A percentile compares a stretch with the other conserved stretches of the same genome.
Conservation (phyloP, 2,113 vertebrate genomes). For the Podocnemis expansa region DNA sequence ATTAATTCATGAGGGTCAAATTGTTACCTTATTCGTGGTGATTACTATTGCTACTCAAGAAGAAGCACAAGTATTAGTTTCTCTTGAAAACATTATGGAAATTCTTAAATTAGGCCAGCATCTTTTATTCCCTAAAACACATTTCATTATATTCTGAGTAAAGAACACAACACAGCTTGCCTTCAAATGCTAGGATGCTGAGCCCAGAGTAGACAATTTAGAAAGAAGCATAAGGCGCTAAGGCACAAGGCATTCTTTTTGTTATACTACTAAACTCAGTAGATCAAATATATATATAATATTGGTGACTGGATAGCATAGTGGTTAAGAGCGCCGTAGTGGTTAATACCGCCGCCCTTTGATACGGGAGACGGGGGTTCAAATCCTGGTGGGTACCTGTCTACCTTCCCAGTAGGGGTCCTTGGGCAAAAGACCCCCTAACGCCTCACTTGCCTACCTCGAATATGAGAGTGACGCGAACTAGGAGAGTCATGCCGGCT, state of each 20-base stretch:
- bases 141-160: neutral
- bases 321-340: no score
- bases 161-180: neutral
- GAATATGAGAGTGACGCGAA: no score
- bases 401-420: no score
- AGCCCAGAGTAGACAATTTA: neutral
- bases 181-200: neutral
- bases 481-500: no score
- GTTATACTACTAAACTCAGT: neutral
- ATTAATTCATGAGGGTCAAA: neutral
- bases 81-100: neutral
- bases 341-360: no score
- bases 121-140: neutral
- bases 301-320: no score
- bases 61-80: neutral
- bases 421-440: no score
- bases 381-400: no score
- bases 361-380: no score
- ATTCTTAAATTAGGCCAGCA: neutral
- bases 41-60: neutral
- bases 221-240: neutral
- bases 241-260: neutral
- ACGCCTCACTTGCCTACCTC: no score
- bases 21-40: neutral
- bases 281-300: no score